Evolutionary conservation across 2,888 invertebrate genomes (phyloP), one percentile per base, ranked within the genome.

Genomic region (Odiellus spinosus): DNA sequence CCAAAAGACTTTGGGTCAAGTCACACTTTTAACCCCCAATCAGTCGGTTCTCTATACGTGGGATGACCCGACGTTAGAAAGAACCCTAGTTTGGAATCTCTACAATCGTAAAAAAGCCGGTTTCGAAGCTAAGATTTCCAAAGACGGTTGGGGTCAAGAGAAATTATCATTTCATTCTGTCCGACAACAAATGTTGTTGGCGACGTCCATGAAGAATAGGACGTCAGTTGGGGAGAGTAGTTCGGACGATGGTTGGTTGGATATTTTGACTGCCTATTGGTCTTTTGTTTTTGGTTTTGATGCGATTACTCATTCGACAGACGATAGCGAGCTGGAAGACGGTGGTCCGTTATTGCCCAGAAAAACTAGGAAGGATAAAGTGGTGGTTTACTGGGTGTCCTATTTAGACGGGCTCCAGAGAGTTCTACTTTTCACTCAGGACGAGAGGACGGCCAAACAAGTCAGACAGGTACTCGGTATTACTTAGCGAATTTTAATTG

Each of bases 381-480:
- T 82, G 3, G 68, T 76, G 1, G 79, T 85, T 10, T 82, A 80
- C 64, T 85, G 84, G 83, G 73, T 82, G 34, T 82, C 82, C 4
- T 83, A 77, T 60, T 72, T 80, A 64, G 80, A 82, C 52, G 77
- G 76, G 0, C 73, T 75, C 40, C 84, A 85, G 63, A 68, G 82
- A 57, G 78, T 80, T 0, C 70, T 83, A 47, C 71, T 81, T 14
- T 73, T 85, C 58, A 80, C 82, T 0, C 82, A 83, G 63, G 80
- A 83, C 50, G 76, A 80, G 59, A 70, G 77, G 50, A 73, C 82
- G 39, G 78, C 78, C 2, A 72, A 72, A 46, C 72, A 73, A 49
- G 75, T 76, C 42, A 73, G 61, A 52, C 61, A 62, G 61, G 67
- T 67, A 50, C 49, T 20, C 33, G 15, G 26, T 21, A 42, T n/a